These are phyloP conservation scores for Drosophila asahinai DNA, from an alignment of 1,140 invertebrate species.

Conservation along the genomic window DNA sequence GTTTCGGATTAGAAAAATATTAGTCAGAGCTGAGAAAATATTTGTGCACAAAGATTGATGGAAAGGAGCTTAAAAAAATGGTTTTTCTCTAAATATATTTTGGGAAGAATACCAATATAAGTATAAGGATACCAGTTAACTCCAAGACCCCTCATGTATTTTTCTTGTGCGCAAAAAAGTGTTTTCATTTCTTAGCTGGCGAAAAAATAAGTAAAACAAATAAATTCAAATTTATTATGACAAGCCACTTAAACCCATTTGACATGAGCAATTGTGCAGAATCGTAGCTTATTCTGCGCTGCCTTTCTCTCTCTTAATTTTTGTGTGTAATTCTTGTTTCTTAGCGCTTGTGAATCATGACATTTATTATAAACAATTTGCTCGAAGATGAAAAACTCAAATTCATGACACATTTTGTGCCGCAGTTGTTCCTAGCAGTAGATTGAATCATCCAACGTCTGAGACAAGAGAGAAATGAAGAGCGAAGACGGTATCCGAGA, in stretches of 20 bases:
- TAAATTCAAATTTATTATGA: constrained; percentile 77
- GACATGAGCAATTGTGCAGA: constrained; percentile 56
- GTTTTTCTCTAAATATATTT: too few relatives aligned
- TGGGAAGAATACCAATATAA: too few relatives aligned
- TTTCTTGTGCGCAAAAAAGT: constrained; percentile 17
- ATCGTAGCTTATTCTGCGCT: constrained; percentile 14
- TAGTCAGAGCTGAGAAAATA: background rate
- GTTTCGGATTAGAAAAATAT: constrained; percentile 1
- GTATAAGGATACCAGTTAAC: too few relatives aligned
- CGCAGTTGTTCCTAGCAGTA: constrained; percentile 18
- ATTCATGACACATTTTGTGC: constrained; percentile 69
- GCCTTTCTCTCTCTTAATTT: constrained; percentile 7
- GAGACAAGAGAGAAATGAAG: constrained; percentile 6
- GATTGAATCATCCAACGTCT: constrained; percentile 64
- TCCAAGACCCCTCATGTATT: background rate
- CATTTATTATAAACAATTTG: constrained; percentile 78
- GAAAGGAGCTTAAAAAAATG: too few relatives aligned
- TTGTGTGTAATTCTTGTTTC: constrained; percentile 14
- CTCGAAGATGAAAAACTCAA: constrained; percentile 38
- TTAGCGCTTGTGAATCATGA: constrained; percentile 56
- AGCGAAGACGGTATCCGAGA: constrained; percentile 12
- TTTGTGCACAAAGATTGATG: background rate
- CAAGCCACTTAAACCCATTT: constrained; percentile 72
- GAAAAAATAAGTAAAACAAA: constrained; percentile 27
- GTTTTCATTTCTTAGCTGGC: constrained; percentile 36